Base-by-base conservation (phyloP, 2,888 invertebrate genomes). In the Rhodophaea formosa region DNA sequence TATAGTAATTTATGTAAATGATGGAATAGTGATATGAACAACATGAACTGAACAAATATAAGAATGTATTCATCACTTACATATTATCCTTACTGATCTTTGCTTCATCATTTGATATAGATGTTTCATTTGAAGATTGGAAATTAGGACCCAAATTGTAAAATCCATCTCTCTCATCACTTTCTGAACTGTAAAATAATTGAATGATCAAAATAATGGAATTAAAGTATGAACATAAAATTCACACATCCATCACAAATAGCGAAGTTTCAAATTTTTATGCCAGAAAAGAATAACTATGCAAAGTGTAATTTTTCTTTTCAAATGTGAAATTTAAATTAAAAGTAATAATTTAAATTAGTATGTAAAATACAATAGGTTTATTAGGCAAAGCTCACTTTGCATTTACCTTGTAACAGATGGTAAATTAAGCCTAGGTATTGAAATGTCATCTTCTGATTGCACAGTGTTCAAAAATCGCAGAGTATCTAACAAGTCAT, bases 401-500 rank as follows among this genome's bases (percentile, higher is more conserved):
- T 23, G 23, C 12, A 23, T 57, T 64, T 79, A 92, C 86, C 88
- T 84, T 62, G 72, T 77, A 46, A 84, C 76, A 54, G 92, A 86
- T 43, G 87, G 87, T 51, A 93, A 82, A 47, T 88, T 80, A 12
- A 92, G 72, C 23, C 72, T 70, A 57, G 86, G 85, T 43, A 86
- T 69, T 59, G 69, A 69, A 3, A 86, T 62, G 71, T 81, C 82
- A 49, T 81, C 80, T 47, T 82, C 81, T 17, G 88, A 88, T 59
- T 92, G 82, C 30, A 88, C 74, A 47, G 85, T 83, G 43, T 86
- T 82, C 53, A 90, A 65, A 63, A 88, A 88, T 57, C 69, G 68
- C 12, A 93, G 68, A 16, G 87, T 84, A 32, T 87, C 82, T 39
- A 88, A 65, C 16, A 93, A 73, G 72, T 92, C 91, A 62, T 92